Percentiles rank a stretch among this genome's conserved stretches.
Evolutionary conservation across 2,113 vertebrate species (phyloP).

Genomic region (Anguilla japonica): DNA sequence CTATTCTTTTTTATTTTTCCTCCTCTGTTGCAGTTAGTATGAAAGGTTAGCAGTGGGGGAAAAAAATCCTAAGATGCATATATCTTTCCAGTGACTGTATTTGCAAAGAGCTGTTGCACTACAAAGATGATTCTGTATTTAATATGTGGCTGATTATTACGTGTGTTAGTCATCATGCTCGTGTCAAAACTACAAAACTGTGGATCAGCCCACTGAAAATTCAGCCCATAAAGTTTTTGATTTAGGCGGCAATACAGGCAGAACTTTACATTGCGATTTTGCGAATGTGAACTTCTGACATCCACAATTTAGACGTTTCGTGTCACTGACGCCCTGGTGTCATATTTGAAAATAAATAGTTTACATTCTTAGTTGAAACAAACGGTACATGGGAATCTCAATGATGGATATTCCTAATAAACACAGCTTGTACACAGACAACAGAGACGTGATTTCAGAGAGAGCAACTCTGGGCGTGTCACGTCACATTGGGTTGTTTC

Average conservation of each 20-base stretch:
- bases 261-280: neutral
- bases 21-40: neutral
- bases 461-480: neutral
- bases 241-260: neutral
- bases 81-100: neutral
- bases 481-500: neutral
- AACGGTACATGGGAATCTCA: neutral
- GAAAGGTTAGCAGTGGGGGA: neutral
- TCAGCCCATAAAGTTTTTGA: neutral
- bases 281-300: neutral
- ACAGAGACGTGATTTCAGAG: neutral
- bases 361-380: neutral
- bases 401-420: slow-evolving; percentile 7
- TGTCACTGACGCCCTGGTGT: neutral
- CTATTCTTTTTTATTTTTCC: neutral
- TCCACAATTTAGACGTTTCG: neutral
- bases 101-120: neutral
- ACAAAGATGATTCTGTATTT: neutral
- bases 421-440: neutral
- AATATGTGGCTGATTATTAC: neutral
- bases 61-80: neutral
- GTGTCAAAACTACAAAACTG: neutral
- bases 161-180: neutral
- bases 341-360: neutral
- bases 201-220: neutral